Base-by-base conservation (phyloP, 2,888 invertebrate species). In the Bugula neritina region DNA sequence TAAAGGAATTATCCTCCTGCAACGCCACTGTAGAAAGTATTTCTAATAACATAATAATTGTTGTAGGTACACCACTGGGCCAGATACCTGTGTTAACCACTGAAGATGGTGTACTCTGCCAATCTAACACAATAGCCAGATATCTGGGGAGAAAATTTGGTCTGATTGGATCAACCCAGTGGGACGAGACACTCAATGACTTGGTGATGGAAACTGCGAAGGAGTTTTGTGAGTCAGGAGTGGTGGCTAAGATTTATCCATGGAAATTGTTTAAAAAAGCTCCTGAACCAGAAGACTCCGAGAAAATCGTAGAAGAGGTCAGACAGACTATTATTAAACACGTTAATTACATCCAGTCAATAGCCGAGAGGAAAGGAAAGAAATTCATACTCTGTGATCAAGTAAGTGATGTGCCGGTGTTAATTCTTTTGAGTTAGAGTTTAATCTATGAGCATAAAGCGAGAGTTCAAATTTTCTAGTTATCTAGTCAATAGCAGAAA, bases 341-440 rank as follows among this genome's bases (percentile, higher is more conserved):
- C n/a, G 3, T 57, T 10, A n/a, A 5, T 5, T 57, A 23, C 57
- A 57, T 57, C n/a, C 57, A 57, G n/a, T 57, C 57, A 13, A 21
- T 57, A 25, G 57, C 57, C 3, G 57, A 57, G n/a, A 57, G 25
- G 57, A 57, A 57, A 57, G 57, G 57, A n/a, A 57, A 57, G n/a
- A 57, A n/a, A 57, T 57, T 57, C 25, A 57, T 57, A 25, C 23
- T 57, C 10, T 21, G 27, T 57, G 57, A 57, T 27, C 5, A 57
- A 23, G 57, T 57, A 57, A 13, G n/a, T 57, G 52, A n/a, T n/a
- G n/a, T n/a, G n/a, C n/a, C n/a, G n/a, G n/a, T n/a, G n/a, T n/a
- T n/a, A n/a, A n/a, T n/a, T n/a, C n/a, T n/a, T n/a, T n/a, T n/a
- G n/a, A n/a, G n/a, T n/a, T n/a, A n/a, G n/a, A n/a, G n/a, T n/a